Evolutionary conservation across 2,113 vertebrate genomes (phyloP).

Genomic region (Brienomyrus brachyistius): DNA sequence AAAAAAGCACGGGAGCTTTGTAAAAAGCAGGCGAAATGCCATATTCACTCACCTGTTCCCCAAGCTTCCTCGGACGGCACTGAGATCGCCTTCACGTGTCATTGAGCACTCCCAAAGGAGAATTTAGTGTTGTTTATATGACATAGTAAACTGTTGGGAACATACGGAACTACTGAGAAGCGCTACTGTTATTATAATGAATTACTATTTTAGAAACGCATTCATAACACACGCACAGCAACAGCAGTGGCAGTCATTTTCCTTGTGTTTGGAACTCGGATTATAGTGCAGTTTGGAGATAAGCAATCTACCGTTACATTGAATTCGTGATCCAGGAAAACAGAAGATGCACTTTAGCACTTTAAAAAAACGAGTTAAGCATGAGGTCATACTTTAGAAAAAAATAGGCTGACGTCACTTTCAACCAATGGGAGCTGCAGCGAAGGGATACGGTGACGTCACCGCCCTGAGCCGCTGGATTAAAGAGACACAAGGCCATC

Average conservation of each 20-base stretch:
- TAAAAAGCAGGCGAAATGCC: neutral
- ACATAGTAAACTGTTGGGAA: conserved; percentile 39
- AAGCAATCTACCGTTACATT: conserved; percentile 35
- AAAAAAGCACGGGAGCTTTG: neutral
- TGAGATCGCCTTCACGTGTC: conserved; percentile 43
- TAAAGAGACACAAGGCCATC: conserved; percentile 52
- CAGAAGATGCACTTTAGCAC: conserved; percentile 66
- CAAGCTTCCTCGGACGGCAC: conserved; percentile 29
- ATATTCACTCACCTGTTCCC: conserved; percentile 49
- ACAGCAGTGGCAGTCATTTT: neutral
- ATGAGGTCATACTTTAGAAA: conserved; percentile 78
- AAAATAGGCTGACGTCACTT: conserved; percentile 74
- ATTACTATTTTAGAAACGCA: neutral
- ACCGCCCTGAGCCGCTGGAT: conserved; percentile 54
- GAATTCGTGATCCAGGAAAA: conserved; percentile 40
- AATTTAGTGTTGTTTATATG: conserved; percentile 28
- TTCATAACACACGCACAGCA: conserved; percentile 24
- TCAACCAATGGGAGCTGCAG: conserved; percentile 75
- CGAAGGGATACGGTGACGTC: conserved; percentile 72
- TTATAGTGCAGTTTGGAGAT: conserved; percentile 25
- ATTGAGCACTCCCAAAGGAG: conserved; percentile 29
- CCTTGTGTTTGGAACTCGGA: neutral
- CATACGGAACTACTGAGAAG: neutral
- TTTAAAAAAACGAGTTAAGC: conserved; percentile 67
- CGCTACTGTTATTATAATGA: conserved; percentile 12